Base-by-base conservation (phyloP, 1,140 invertebrate genomes). In the Gryon sp. region DNA sequence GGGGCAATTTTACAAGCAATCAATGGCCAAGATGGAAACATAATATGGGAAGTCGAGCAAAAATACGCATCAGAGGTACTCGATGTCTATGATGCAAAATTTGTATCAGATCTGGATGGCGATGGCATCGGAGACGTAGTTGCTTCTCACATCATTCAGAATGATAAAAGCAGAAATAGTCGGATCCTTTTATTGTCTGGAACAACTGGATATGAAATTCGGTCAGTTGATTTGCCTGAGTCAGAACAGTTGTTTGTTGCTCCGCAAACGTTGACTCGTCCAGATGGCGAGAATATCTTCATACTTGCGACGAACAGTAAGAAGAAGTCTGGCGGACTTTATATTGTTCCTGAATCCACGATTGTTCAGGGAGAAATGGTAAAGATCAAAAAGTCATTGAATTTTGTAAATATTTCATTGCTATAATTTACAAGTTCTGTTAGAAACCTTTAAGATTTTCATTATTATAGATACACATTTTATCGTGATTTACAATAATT, bases 231-330 rank as follows among this genome's bases (percentile, higher is more conserved):
- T 28, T 92, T 94, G 34, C 94, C 94, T 2, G 91, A 92, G 76
- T 86, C 90, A 20, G 90, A 91, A 53, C 93, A 95, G 86, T 92
- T 95, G 62, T 95, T 95, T 79, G 89, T 88, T 63, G 93, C 93
- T n/a, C 94, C 94, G 5, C 92, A 93, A 82, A 82, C 91, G 15
- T 75, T 93, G 4, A 84, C 89, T 0, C 87, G 90, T 78, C 87
- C 90, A 19, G 91, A 92, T 82, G 91, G 90, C 19, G 90, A 90
- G 46, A 88, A 90, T 57, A 85, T 91, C 30, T 90, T 94, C 75
- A 75, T 95, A 78, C 87, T 95, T 80, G 92, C 94, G 11, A 95
- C 94, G 0, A 95, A 94, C 2, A 93, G 93, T 18, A 93, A 94
- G 78, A 92, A 93, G 34, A 91, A 93, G 36, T 88, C 91, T 0